Evolutionary conservation across 2,797 vertebrate genomes (phyloP).

Genomic region (Ptychadena robeensis): DNA sequence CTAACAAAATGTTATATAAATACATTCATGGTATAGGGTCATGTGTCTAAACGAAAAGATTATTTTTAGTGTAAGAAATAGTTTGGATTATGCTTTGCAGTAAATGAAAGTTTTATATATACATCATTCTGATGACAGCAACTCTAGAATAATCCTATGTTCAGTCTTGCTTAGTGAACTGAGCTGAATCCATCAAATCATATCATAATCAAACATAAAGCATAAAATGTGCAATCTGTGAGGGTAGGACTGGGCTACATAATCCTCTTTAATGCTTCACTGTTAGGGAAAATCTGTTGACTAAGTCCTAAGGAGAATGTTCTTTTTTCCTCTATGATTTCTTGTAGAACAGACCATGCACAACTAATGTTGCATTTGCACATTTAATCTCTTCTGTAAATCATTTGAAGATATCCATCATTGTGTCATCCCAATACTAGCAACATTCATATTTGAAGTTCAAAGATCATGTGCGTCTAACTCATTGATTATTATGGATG

Average conservation of each 20-base stretch:
- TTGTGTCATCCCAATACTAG: slow-evolving; percentile 11
- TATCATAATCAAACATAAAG: slow-evolving; percentile 58
- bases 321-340: slow-evolving; percentile 31
- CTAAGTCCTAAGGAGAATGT: slow-evolving; percentile 48
- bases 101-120: background rate
- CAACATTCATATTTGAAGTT: slow-evolving; percentile 24
- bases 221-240: slow-evolving; percentile 42
- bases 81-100: background rate
- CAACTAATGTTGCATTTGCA: slow-evolving; percentile 55
- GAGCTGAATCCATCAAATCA: slow-evolving; percentile 53
- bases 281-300: slow-evolving; percentile 48
- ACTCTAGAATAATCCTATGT: slow-evolving; percentile 35
- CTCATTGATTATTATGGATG: slow-evolving; percentile 31
- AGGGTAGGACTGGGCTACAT: slow-evolving; percentile 38
- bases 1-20: no score
- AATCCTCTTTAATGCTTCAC: slow-evolving; percentile 59
- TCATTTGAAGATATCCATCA: slow-evolving; percentile 52
- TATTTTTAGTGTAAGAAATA: background rate
- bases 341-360: slow-evolving; percentile 29
- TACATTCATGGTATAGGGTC: no score
- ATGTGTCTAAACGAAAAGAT: no score
- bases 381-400: slow-evolving; percentile 37
- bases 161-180: slow-evolving; percentile 50
- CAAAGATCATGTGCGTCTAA: slow-evolving; percentile 12
- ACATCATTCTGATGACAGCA: slow-evolving; percentile 33